phyloP scores from a whole-genome alignment of 2,797 vertebrate genomes.

The Anguilla megastoma region DNA sequence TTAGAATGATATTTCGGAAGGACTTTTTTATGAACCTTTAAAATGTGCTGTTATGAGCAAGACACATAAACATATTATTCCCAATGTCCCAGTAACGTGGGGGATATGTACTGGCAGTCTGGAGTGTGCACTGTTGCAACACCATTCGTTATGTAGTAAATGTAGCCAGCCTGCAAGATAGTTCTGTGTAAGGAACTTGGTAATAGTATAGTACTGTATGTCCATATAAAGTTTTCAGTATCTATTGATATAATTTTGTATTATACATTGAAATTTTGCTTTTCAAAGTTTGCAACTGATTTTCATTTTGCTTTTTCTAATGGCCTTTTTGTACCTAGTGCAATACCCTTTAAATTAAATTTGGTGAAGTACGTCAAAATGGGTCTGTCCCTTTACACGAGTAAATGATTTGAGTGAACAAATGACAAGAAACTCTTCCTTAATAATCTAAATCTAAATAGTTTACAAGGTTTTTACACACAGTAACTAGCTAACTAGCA shows the following conservation, averaged over 20 bases:
- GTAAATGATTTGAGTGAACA: background rate
- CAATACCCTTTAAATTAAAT: background rate
- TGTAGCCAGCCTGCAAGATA: background rate
- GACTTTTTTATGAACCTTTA: background rate
- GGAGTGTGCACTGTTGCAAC: background rate
- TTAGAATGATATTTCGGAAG: background rate
- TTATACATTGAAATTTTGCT: background rate
- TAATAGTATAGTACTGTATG: too few relatives aligned
- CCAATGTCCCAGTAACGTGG: background rate
- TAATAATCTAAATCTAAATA: background rate
- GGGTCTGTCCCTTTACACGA: background rate
- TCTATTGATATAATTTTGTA: background rate
- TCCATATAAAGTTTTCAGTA: background rate
- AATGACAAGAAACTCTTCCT: background rate
- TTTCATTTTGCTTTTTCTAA: background rate
- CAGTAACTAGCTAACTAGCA: background rate
- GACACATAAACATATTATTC: background rate
- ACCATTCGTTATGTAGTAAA: too few relatives aligned
- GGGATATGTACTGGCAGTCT: background rate
- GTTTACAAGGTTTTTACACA: background rate
- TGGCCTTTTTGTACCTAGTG: background rate
- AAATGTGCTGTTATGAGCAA: background rate
- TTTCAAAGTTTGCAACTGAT: background rate
- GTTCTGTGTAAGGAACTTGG: background rate
- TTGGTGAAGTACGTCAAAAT: background rate